Evolutionary conservation across 2,113 vertebrate species (phyloP).

Genomic region (Sapayoa aenigma): DNA sequence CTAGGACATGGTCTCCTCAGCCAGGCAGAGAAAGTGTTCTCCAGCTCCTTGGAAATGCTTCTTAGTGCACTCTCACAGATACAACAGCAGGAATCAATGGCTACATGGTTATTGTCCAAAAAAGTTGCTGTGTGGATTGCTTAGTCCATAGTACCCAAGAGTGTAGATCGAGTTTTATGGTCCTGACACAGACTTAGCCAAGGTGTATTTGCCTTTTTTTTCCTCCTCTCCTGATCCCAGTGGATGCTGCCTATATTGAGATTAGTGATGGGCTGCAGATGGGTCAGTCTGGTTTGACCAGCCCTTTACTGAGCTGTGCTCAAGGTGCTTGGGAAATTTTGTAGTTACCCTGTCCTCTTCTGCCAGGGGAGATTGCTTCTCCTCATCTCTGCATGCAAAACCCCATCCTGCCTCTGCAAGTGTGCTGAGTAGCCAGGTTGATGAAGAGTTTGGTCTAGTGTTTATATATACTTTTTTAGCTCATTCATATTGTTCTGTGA

Average conservation of each 20-base stretch:
- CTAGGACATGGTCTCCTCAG: not conserved
- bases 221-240: not conserved
- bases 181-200: not conserved
- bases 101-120: not conserved
- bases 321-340: not conserved
- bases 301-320: rapidly evolving
- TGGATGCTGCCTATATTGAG: not conserved
- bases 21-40: not conserved
- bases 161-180: not conserved
- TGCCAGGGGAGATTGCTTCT: not conserved
- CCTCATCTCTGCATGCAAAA: not conserved
- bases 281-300: not conserved
- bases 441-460: not conserved
- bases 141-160: not conserved
- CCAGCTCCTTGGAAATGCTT: not conserved
- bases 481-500: not conserved
- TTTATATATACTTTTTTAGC: not conserved
- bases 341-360: not conserved
- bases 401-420: not conserved
- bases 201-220: not conserved
- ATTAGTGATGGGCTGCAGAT: not conserved
- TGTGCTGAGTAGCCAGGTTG: not conserved
- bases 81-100: not conserved
- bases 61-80: not conserved
- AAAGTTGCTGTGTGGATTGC: not conserved